phyloP scores from a whole-genome alignment of 2,113 vertebrate genomes.

The Antechinus stuartii region DNA sequence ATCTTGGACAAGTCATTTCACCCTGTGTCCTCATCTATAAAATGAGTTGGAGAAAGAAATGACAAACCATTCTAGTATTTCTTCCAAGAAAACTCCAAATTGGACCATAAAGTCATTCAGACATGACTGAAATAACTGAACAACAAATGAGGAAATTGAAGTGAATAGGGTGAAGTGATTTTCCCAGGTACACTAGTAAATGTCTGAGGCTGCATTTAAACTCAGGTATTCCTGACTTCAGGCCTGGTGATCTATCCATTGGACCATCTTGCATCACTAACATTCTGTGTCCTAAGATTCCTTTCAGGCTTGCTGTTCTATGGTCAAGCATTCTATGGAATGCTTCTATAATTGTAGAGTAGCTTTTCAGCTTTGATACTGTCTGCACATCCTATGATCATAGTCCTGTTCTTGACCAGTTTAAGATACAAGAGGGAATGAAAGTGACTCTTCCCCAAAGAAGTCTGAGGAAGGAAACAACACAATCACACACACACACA shows the following conservation, averaged over 20 bases:
- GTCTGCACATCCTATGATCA: neutral
- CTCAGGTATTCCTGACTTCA: neutral
- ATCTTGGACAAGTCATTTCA: no score
- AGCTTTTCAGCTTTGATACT: neutral
- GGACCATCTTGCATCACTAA: neutral
- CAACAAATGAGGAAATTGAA: neutral
- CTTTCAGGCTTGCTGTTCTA: neutral
- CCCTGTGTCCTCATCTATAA: neutral
- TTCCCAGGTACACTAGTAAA: neutral
- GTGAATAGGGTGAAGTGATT: neutral
- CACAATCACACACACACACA: neutral
- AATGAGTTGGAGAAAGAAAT: neutral
- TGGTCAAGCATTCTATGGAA: neutral
- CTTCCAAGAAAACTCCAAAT: neutral
- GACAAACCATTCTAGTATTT: neutral
- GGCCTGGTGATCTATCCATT: neutral
- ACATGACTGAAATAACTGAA: neutral
- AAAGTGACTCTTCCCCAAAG: neutral
- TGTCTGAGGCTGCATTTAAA: neutral
- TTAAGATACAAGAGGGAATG: neutral
- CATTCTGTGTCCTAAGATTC: neutral
- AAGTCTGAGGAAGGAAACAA: neutral
- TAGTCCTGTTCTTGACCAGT: neutral
- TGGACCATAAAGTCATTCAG: neutral
- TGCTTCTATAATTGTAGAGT: neutral